Evolutionary conservation across 1,140 invertebrate genomes (phyloP), one percentile per base, ranked within the genome.

Genomic region (Samia ricini): DNA sequence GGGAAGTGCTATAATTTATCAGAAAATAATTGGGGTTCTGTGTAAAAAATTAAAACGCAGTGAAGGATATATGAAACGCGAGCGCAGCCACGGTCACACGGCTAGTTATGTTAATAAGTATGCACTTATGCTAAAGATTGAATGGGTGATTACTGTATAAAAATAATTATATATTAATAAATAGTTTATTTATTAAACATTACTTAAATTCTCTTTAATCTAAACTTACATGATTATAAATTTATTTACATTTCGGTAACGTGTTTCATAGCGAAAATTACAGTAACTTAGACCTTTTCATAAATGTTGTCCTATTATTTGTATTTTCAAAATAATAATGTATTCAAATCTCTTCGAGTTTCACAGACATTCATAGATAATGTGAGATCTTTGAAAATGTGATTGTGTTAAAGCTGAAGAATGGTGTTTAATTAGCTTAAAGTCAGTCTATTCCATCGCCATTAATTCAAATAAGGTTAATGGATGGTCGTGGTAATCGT

Each of bases 371-470:
- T 12, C 10, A 5, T 22, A 20, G 6, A 52, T 21, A 36, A 57
- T 33, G 52, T 70, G 74, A 73, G 68, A 76, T 73, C 71, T 64
- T 69, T 64, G 50, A 64, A 61, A 59, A 59, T 60, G 36, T 12
- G 8, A 52, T 48, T 71, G 59, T 61, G 19, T 82, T 83, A 81
- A 83, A 83, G 79, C 76, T 79, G 68, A 49, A 60, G 57, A 58
- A 69, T 23, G 73, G 66, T 71, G 76, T 74, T 71, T 66, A 64
- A 67, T 59, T 48, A 57, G 61, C 59, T 72, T 54, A 70, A 68
- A 56, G 56, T 69, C 78, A 85, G 83, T 86, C 80, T 88, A 89
- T 71, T 86, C 83, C 84, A 88, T 89, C 64, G 83, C 81, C 79
- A 90, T 81, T 74, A 88, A 66, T 78, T 90, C 88, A 72, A 88